Evolutionary conservation across 2,797 vertebrate species (phyloP).

Genomic region (Neosilurus hyrtlii): DNA sequence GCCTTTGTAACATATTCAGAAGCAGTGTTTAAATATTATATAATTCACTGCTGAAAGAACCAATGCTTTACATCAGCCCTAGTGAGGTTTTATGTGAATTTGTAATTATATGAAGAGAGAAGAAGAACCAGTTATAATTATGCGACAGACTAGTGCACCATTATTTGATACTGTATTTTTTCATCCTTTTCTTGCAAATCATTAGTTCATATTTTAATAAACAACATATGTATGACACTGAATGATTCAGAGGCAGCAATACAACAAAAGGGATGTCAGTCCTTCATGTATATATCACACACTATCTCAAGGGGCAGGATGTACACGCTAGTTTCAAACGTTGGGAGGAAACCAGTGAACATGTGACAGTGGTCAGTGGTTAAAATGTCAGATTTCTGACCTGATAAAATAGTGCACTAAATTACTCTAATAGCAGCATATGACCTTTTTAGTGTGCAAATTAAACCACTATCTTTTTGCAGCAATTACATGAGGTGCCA

Average conservation of each 20-base stretch:
- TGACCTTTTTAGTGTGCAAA: too few relatives aligned
- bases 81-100: not conserved
- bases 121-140: not conserved
- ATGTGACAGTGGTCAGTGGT: not conserved
- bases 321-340: not conserved
- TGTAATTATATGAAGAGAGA: constrained; percentile 1
- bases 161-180: not conserved
- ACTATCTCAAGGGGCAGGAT: not conserved
- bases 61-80: not conserved
- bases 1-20: not conserved
- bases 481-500: too few relatives aligned
- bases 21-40: not conserved
- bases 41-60: not conserved
- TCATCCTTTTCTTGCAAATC: too few relatives aligned
- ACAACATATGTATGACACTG: not conserved
- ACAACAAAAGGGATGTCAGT: not conserved
- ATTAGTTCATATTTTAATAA: not conserved
- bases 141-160: too few relatives aligned
- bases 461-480: too few relatives aligned
- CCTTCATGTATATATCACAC: not conserved
- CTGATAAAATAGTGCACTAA: too few relatives aligned
- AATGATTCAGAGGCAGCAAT: not conserved
- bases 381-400: not conserved
- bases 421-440: too few relatives aligned
- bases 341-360: not conserved